phyloP scores from a whole-genome alignment of 2,113 vertebrate species.

The Vicugna pacos region DNA sequence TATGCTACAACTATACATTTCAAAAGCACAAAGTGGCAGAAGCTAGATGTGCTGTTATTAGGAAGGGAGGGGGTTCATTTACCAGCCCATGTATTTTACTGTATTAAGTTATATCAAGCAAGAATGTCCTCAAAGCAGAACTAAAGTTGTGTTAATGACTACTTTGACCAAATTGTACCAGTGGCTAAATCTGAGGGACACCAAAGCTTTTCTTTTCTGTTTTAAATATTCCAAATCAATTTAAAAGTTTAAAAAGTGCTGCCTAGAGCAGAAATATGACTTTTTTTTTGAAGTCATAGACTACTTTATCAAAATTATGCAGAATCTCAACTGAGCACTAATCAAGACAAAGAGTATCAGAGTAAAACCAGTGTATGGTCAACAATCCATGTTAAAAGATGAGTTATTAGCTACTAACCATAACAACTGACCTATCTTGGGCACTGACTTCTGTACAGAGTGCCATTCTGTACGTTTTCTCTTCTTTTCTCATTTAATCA shows the following conservation, averaged over 20 bases:
- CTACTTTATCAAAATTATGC: not conserved
- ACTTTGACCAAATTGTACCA: not conserved
- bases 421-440: not conserved
- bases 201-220: not conserved
- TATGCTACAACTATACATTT: not conserved
- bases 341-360: not conserved
- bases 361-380: not conserved
- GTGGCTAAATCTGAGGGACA: not conserved
- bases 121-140: not conserved
- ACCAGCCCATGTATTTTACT: not conserved
- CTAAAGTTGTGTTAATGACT: not conserved
- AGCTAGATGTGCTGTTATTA: not conserved
- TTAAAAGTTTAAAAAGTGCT: slow-evolving; percentile 27
- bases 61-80: not conserved
- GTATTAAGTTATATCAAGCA: not conserved
- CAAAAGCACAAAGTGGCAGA: not conserved
- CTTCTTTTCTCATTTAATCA: not conserved
- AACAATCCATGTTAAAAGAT: not conserved
- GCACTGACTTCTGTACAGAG: not conserved
- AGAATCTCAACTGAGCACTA: not conserved
- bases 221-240: not conserved
- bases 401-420: not conserved
- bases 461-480: not conserved
- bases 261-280: not conserved
- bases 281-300: slow-evolving; percentile 35